phyloP scores from a whole-genome alignment of 2,888 invertebrate genomes.

The Cheilosia vernalis region DNA sequence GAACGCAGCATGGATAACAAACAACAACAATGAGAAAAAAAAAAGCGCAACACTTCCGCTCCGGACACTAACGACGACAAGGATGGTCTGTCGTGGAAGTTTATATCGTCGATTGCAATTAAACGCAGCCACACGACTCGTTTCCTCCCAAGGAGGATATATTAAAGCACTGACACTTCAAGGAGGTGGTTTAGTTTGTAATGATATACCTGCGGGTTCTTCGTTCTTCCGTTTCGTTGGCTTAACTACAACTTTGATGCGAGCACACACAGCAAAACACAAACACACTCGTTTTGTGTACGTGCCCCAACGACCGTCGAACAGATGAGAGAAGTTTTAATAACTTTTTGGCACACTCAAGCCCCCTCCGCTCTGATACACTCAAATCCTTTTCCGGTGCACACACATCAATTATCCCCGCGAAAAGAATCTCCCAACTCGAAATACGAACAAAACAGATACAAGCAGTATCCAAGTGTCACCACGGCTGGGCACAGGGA shows the following conservation, averaged over 20 bases:
- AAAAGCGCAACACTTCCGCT: constrained; percentile 67
- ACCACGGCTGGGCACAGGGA: background rate
- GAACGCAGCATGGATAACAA: constrained; percentile 1
- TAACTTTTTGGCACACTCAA: constrained; percentile 40
- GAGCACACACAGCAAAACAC: constrained; percentile 22
- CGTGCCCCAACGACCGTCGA: constrained; percentile 42
- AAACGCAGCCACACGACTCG: constrained; percentile 50
- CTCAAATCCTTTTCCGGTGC: constrained; percentile 15
- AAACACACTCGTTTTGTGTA: constrained; percentile 5
- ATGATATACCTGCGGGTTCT: constrained; percentile 32
- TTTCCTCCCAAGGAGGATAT: constrained; percentile 28
- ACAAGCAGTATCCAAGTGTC: constrained; percentile 58
- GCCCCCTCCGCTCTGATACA: constrained; percentile 32
- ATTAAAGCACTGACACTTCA: constrained; percentile 49
- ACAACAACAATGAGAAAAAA: background rate
- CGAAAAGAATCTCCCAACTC: background rate
- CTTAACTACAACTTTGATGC: constrained; percentile 30
- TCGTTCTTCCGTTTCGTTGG: constrained; percentile 54
- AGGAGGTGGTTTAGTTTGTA: constrained; percentile 20
- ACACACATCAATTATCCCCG: constrained; percentile 44
- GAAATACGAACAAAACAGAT: constrained; percentile 15
- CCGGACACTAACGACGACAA: constrained; percentile 23
- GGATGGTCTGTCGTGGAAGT: constrained; percentile 38
- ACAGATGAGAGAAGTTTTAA: constrained; percentile 53
- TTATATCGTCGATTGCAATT: constrained; percentile 60